Conservation (phyloP, 2,888 invertebrate genomes). For the Autographa gamma region DNA sequence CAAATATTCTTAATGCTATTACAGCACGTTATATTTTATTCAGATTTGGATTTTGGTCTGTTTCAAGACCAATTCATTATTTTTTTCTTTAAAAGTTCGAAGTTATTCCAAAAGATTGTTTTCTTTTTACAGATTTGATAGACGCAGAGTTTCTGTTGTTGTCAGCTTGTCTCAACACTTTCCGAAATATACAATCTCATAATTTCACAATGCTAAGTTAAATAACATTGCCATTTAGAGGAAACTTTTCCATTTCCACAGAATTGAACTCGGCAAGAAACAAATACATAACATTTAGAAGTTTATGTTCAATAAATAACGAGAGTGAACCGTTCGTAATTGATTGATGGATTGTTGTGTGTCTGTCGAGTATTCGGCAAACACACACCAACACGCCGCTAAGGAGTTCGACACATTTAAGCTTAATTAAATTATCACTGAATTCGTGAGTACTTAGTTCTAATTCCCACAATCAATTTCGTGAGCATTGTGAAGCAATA, state of each 20-base stretch:
- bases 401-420: slow-evolving; percentile 20
- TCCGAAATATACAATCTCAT: not conserved
- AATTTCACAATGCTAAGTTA: not conserved
- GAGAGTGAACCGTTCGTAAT: slow-evolving; percentile 62
- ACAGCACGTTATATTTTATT: not conserved
- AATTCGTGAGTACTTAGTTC: not conserved
- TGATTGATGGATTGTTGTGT: slow-evolving; percentile 68
- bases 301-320: slow-evolving; percentile 64
- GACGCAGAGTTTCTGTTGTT: not conserved
- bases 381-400: slow-evolving; percentile 13
- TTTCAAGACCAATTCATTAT: not conserved
- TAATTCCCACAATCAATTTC: slow-evolving; percentile 3
- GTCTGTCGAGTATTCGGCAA: slow-evolving; percentile 26
- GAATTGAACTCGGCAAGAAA: slow-evolving; percentile 24
- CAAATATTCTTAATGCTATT: not conserved
- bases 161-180: not conserved
- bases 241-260: slow-evolving; percentile 20
- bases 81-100: not conserved
- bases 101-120: not conserved
- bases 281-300: slow-evolving; percentile 34
- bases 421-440: slow-evolving; percentile 33
- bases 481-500: slow-evolving; percentile 24
- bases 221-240: slow-evolving; percentile 14
- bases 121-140: not conserved
- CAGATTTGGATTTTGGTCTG: too few species aligned